phyloP scores from a whole-genome alignment of 2,113 vertebrate species.

The Plecturocebus donacophilus region DNA sequence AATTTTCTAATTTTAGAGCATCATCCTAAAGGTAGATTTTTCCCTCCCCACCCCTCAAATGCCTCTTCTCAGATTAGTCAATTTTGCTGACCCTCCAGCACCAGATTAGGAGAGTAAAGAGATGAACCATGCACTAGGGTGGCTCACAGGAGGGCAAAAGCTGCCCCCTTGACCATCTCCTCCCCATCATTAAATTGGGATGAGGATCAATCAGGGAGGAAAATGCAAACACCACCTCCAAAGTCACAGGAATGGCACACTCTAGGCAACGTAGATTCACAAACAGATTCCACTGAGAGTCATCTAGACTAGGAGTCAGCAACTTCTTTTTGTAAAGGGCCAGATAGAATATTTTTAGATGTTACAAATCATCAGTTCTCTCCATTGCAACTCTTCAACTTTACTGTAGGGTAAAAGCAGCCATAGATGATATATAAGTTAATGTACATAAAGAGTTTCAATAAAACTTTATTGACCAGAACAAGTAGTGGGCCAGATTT shows the following conservation, averaged over 20 bases:
- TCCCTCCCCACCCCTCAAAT: neutral
- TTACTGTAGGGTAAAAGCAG: neutral
- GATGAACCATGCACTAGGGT: accelerated
- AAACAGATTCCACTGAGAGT: accelerated
- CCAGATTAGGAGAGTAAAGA: neutral
- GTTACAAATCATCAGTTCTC: neutral
- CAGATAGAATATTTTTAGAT: neutral
- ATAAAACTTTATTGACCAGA: constrained; percentile 65
- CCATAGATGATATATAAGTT: neutral
- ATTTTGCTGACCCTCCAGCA: neutral
- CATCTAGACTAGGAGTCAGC: neutral
- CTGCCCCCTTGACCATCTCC: neutral
- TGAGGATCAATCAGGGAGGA: neutral
- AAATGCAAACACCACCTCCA: neutral
- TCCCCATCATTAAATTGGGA: neutral
- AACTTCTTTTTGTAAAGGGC: neutral
- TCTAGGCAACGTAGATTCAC: neutral
- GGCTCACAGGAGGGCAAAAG: neutral
- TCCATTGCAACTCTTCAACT: neutral
- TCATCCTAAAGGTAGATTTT: neutral
- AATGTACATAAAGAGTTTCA: neutral
- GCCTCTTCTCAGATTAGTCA: neutral
- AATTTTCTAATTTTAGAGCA: neutral
- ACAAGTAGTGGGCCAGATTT: neutral
- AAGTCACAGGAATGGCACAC: neutral